Conservation (phyloP, 2,113 vertebrate genomes). For the Clarias macrocephalus region DNA sequence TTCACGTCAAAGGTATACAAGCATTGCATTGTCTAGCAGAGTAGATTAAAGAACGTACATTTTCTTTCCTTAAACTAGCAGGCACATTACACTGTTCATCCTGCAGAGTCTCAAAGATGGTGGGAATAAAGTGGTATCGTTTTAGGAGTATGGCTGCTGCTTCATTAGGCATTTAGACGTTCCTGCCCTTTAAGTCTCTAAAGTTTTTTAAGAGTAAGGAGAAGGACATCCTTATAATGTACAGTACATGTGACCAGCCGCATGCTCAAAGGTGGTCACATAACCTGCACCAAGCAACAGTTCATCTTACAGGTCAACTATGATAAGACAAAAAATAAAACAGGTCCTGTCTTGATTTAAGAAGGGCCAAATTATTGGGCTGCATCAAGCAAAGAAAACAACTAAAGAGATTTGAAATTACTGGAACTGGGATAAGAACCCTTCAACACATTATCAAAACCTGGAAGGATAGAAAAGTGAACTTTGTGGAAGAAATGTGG, state of each 20-base stretch:
- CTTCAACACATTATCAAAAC: no score
- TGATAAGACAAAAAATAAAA: neutral
- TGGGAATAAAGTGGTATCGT: slow-evolving; percentile 55
- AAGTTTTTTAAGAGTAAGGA: neutral
- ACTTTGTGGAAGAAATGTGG: no score
- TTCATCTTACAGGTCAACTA: neutral
- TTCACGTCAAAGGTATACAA: slow-evolving; percentile 30
- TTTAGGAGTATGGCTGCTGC: slow-evolving; percentile 54
- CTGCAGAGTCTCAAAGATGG: slow-evolving; percentile 55
- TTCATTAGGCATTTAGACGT: neutral
- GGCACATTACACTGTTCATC: slow-evolving; percentile 56
- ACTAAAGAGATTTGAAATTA: no score
- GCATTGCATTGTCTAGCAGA: slow-evolving; percentile 31
- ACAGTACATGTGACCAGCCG: no score
- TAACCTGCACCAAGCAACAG: slow-evolving; percentile 32
- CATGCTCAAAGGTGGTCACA: neutral
- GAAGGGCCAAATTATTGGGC: no score
- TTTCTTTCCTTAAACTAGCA: slow-evolving; percentile 36
- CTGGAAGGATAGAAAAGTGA: no score
- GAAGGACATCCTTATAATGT: neutral
- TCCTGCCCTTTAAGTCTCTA: neutral
- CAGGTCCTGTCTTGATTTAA: neutral
- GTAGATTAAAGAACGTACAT: slow-evolving; percentile 47
- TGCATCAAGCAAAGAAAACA: no score
- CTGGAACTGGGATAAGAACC: no score